A percentile compares a stretch with the other conserved stretches of the same genome.
These are phyloP conservation scores for Lasaia peninsularis DNA, from an alignment of 1,140 invertebrate species.

Conservation along the genomic window DNA sequence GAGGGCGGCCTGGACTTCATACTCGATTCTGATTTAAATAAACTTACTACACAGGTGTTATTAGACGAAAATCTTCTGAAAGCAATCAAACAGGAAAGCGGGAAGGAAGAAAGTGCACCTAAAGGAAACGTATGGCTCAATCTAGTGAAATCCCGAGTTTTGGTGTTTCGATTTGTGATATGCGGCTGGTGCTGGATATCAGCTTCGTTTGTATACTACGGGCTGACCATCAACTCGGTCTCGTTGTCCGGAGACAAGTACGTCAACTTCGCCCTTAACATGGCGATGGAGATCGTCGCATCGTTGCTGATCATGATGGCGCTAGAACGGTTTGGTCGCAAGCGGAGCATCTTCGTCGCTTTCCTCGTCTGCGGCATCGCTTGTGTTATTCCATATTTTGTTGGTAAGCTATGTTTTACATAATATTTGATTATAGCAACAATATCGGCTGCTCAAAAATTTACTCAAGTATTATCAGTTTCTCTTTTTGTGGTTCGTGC, in stretches of 20 bases:
- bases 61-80: constrained; percentile 38
- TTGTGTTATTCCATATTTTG: constrained; percentile 55
- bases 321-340: constrained; percentile 82
- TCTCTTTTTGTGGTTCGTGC: not conserved
- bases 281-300: constrained; percentile 84
- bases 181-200: constrained; percentile 85
- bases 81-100: constrained; percentile 22
- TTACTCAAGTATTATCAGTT: not conserved
- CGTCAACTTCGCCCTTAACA: constrained; percentile 84
- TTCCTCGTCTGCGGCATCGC: constrained; percentile 80
- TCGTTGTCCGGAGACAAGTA: constrained; percentile 84
- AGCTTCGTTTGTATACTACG: constrained; percentile 88
- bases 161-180: constrained; percentile 80
- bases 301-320: constrained; percentile 82
- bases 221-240: constrained; percentile 87
- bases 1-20: no score
- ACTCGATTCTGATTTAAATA: not conserved
- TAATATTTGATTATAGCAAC: not conserved
- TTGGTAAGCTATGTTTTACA: constrained; percentile 40
- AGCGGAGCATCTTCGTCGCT: constrained; percentile 77
- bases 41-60: constrained; percentile 28
- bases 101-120: constrained; percentile 19
- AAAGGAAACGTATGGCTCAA: constrained; percentile 57
- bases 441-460: no score
- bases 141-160: constrained; percentile 78